Base-by-base conservation (phyloP, 2,888 invertebrate genomes). In the Apamea epomidion region DNA sequence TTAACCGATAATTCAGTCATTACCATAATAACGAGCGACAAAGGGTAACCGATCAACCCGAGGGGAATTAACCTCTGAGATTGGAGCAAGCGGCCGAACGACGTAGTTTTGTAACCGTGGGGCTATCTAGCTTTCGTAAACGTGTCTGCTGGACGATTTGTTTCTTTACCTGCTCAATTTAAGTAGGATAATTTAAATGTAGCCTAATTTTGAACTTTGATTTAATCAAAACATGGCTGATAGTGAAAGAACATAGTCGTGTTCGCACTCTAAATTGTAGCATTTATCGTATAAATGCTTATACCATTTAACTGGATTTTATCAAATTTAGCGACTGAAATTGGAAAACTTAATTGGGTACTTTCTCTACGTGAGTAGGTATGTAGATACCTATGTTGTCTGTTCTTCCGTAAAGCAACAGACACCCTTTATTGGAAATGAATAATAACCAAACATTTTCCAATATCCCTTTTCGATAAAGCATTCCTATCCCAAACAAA, bases 1-100 rank as follows among this genome's bases (percentile, higher is more conserved):
- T 80, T 81, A 64, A 25, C 68, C 71, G 80, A 80, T 87, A 82
- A 84, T 87, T 87, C 78, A 87, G 82, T 78, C 68, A 84, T 87
- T 81, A 80, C 60, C 81, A 79, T 88, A 77, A 85, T 75, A 78
- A 29, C 58, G 42, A 76, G 83, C 76, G 72, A 62, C 74, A 83
- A 80, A 88, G 88, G 83, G 80, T 77, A 74, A 86, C 60, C 85
- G 69, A 79, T 80, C 78, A 67, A 82, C 74, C 78, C 64, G 73
- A 69, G n/a, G 48, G 65, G 78, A 78, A 74, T 71, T 83, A 83
- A 76, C 78, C 87, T 78, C 68, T 29, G 37, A 70, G 73, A 75
- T 60, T 71, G 71, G 29, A 74, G 75, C 64, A 6, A 37, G 60
- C 37, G 48, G 25, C 25, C 12, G 25, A 64, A 21, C 71, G 37